phyloP scores from a whole-genome alignment of 1,140 invertebrate species.

The Pseudomyrmex cubaensis region DNA sequence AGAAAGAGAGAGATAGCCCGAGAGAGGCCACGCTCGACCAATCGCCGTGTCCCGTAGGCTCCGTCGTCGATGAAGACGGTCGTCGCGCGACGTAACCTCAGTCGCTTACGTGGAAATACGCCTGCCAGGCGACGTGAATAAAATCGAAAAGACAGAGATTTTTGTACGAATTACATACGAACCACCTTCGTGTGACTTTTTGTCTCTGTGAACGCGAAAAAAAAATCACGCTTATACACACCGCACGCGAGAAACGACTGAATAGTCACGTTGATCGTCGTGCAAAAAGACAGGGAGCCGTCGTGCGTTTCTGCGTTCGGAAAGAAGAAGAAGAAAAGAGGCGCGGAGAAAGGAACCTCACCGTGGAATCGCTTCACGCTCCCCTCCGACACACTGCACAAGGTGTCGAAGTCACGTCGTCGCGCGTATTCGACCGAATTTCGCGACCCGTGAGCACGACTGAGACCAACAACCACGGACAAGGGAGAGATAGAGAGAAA shows the following conservation, averaged over 20 bases:
- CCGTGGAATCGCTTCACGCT: slow-evolving; percentile 44
- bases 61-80: slow-evolving; percentile 65
- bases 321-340: slow-evolving; percentile 48
- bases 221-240: background rate
- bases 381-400: slow-evolving; percentile 63
- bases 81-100: slow-evolving; percentile 55
- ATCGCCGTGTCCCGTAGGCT: slow-evolving; percentile 37
- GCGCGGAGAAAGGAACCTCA: slow-evolving; percentile 49
- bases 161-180: background rate
- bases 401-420: slow-evolving; percentile 52
- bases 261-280: slow-evolving; percentile 51
- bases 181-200: background rate
- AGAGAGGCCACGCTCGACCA: slow-evolving; percentile 45
- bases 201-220: background rate
- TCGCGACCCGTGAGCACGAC: slow-evolving; percentile 42
- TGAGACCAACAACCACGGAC: slow-evolving; percentile 49
- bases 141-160: slow-evolving; percentile 43
- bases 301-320: slow-evolving; percentile 23
- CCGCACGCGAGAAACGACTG: slow-evolving; percentile 47
- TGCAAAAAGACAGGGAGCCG: slow-evolving; percentile 29
- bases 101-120: slow-evolving; percentile 57
- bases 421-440: slow-evolving; percentile 58
- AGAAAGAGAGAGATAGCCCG: background rate
- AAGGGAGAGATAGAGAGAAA: slow-evolving; percentile 41
- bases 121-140: slow-evolving; percentile 33